Evolutionary conservation across 1,140 invertebrate genomes (phyloP).

Genomic region (Samia ricini): DNA sequence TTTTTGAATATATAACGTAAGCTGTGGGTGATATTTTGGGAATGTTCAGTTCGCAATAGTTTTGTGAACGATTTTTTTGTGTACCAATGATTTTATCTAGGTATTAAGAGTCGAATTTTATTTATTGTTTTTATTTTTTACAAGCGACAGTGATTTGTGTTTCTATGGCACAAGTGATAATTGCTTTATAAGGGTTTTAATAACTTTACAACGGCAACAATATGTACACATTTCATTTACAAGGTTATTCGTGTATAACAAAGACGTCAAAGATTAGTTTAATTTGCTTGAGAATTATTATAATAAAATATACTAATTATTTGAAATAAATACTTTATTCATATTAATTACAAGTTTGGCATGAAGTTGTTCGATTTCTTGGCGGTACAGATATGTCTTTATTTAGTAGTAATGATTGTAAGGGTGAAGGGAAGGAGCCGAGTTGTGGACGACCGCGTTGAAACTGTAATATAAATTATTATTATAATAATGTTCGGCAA

Average conservation of each 20-base stretch:
- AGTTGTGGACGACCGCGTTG: constrained; percentile 73
- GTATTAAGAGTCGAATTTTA: background rate
- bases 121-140: background rate
- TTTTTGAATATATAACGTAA: too few species aligned
- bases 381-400: background rate
- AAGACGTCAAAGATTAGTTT: background rate
- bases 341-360: background rate
- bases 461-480: constrained; percentile 38
- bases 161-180: background rate
- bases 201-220: background rate
- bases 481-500: too few species aligned
- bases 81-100: background rate
- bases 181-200: background rate
- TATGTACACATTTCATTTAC: background rate
- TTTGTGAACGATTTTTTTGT: background rate
- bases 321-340: constrained; percentile 13
- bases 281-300: background rate
- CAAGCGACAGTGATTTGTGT: background rate
- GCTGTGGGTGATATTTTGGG: background rate
- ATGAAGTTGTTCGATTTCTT: background rate
- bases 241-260: background rate
- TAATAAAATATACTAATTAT: background rate
- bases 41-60: background rate
- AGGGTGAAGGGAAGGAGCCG: constrained; percentile 41
- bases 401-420: constrained; percentile 4